phyloP scores from a whole-genome alignment of 2,888 invertebrate species.

The Norana najaformis region DNA sequence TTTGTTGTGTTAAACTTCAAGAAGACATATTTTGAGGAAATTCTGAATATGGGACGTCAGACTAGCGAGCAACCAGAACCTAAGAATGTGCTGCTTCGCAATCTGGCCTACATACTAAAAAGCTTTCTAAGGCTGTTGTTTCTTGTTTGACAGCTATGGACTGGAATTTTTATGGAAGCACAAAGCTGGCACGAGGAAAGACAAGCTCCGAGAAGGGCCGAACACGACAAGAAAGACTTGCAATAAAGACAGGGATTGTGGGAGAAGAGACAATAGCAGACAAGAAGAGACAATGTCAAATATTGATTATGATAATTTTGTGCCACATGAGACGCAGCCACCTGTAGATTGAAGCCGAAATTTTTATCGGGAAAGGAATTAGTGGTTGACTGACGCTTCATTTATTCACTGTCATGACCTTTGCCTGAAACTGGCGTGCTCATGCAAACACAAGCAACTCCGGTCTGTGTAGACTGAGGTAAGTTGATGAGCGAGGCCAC shows the following conservation, averaged over 20 bases:
- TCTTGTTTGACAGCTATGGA: too few species aligned
- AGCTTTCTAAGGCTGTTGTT: neutral
- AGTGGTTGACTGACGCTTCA: neutral
- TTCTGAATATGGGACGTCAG: neutral
- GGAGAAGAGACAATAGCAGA: neutral
- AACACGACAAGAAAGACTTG: neutral
- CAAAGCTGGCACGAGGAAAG: neutral
- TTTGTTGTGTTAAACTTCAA: neutral
- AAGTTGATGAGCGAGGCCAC: neutral
- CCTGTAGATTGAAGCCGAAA: neutral
- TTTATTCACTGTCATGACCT: neutral
- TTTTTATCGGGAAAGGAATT: neutral
- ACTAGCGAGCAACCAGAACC: neutral
- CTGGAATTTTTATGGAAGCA: too few species aligned
- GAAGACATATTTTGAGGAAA: neutral
- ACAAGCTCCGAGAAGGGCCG: neutral
- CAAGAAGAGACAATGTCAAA: neutral
- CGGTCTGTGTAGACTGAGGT: neutral
- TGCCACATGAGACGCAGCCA: neutral
- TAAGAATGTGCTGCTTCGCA: neutral
- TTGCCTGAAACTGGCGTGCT: neutral
- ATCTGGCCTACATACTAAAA: neutral
- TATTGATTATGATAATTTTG: neutral
- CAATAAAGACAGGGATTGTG: neutral
- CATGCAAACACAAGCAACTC: neutral